Evolutionary conservation across 2,888 invertebrate genomes (phyloP), one percentile per base, ranked within the genome.

Genomic region (Copidosoma aretas): DNA sequence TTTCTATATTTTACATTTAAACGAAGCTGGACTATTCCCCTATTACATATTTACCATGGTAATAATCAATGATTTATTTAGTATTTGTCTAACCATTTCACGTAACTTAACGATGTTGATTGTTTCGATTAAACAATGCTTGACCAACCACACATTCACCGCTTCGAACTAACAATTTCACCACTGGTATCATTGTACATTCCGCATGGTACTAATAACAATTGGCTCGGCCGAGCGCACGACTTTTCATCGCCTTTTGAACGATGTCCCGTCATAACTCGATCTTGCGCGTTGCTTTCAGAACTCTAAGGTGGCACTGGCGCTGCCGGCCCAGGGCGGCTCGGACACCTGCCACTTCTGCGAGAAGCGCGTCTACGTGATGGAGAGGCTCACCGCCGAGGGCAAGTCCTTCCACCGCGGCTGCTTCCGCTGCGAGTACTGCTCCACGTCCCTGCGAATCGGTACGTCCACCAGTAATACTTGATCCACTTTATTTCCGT

Each of bases 391-490:
- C 73, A 91, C 90, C 57, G 94, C 96, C 3, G 94, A 95, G 86
- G 95, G 95, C 19, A 88, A 93, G 78, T 93, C 93, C 79, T 90
- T 97, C 82, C 97, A 98, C 85, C 90, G 96, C 68, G 92, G 93
- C 56, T 98, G 98, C 86, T 94, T 98, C 86, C 91, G 94, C 72
- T 98, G 98, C 85, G 93, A 95, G 83, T 94, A 95, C 82, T 98
- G 97, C 85, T 91, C 91, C 78, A 90, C 92, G 5, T 91, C 91
- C 70, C 87, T 98, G 57, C 88, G 95, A 58, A 89, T 95, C 57
- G 93, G 93, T 84, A 43, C 21, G 39, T 49, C 25, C 15, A 25
- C 5, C n/a, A 22, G 41, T 14, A 10, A 8, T 8, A 41, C 14
- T 41, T 41, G n/a, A n/a, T 32, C 3, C 32, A 3, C 32, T 32